These are phyloP conservation scores for Aspidoscelis tigris DNA, from an alignment of 2,113 vertebrate genomes.

Conservation along the genomic window DNA sequence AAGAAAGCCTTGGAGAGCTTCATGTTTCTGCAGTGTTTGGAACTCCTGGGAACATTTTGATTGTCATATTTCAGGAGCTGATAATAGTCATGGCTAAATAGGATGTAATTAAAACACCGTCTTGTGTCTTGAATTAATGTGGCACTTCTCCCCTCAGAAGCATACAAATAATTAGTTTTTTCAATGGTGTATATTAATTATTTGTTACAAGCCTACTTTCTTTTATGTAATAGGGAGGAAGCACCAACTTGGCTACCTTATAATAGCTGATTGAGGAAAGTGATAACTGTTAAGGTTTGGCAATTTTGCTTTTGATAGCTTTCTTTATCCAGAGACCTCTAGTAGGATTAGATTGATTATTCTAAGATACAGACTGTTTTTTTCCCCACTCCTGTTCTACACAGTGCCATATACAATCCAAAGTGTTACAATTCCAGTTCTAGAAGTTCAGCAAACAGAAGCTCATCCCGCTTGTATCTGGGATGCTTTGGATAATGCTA, in stretches of 20 bases:
- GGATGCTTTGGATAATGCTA: not conserved
- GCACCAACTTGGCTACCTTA: conserved; percentile 1
- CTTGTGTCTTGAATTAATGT: conserved; percentile 42
- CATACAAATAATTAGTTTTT: conserved; percentile 22
- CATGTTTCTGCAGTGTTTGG: conserved; percentile 3
- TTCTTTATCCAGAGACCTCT: conserved; percentile 23
- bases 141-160: conserved; percentile 29
- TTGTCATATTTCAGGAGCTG: conserved; percentile 2
- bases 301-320: conserved; percentile 29
- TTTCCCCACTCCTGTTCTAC: not conserved
- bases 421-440: not conserved
- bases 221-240: conserved; percentile 15
- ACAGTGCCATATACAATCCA: not conserved
- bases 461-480: not conserved
- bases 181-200: conserved; percentile 28
- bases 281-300: not conserved
- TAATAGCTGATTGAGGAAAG: conserved; percentile 31
- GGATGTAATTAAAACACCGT: conserved; percentile 16
- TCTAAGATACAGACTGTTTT: not conserved
- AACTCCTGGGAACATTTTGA: conserved; percentile 26
- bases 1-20: conserved; percentile 3
- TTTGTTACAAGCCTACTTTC: conserved; percentile 11
- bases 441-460: not conserved
- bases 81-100: conserved; percentile 31
- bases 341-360: conserved; percentile 16